Evolutionary conservation across 2,113 vertebrate species (phyloP), one percentile per base, ranked within the genome.

Genomic region (Pangasianodon gigas): DNA sequence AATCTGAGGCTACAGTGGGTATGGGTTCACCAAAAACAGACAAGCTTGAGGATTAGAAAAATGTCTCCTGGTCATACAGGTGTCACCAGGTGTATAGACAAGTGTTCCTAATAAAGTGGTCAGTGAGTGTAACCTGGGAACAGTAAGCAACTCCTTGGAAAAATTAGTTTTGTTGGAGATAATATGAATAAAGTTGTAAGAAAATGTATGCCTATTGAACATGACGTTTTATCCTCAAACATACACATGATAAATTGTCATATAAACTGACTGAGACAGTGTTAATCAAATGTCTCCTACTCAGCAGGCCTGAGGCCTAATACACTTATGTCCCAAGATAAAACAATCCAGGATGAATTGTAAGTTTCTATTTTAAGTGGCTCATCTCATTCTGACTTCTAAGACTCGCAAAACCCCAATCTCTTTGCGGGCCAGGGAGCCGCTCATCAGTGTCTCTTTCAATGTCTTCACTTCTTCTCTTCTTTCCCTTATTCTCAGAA

Each of bases 361-460:
- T 54, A 69, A 29, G 60, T 37, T 81, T 88, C 56, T n/a, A 51
- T 62, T 60, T 88, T 81, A 86, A 54, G 46, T 69, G 41, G 62
- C 74, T 87, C 41, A 32, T 54, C 56, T 84, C 44, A 84, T 87
- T 71, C 52, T 41, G 46, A 84, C 6, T 65, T 87, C 75, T 77
- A 54, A 85, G 87, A 51, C 51, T 80, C 6, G n/a, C 46, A 24
- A 86, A 75, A 58, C 51, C 77, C 41, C 62, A 80, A 60, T 82
- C 62, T 71, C 46, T n/a, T 52, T 44, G 51, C 54, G 80, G 51
- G 51, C 60, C 60, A 52, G 51, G 29, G 77, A 80, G 32, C 81
- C 89, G 87, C 87, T 90, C 71, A 90, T 90, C 88, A 46, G 81
- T 51, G 41, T 37, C 65, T 90, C 69, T 79, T 90, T 84, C 58